Base-by-base conservation (phyloP, 1,140 invertebrate genomes). In the Hylyphantes graminicola region DNA sequence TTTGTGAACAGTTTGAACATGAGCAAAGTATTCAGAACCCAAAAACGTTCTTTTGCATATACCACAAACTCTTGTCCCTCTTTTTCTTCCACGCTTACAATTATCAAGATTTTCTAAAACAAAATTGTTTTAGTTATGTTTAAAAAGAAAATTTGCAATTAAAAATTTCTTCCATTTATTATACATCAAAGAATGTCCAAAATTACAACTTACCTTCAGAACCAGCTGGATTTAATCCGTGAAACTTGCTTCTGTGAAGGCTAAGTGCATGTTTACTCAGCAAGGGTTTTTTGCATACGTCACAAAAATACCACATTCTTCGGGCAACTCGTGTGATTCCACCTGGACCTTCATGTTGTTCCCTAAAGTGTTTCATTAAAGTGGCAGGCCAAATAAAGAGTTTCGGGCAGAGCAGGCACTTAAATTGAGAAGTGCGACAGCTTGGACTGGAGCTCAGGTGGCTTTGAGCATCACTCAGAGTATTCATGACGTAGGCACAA, bases 311-410 rank as follows among this genome's bases (percentile, higher is more conserved):
- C 83, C 83, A 85, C n/a, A 78, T 35, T 61, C 73, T 50, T 53
- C 72, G 63, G 10, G 83, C 73, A n/a, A 80, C 77, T 80, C 77
- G 50, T 48, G 77, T 64, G 17, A 51, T 79, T 9, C 70, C 70
- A 55, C 50, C 70, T 50, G 70, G 70, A 53, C 80, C 72, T 72
- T 76, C 50, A 63, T 74, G 67, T 54, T 85, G 83, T 64, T 85
- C 74, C 19, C 57, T 59, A 53, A 85, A 72, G 53, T 85, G 83
- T 57, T 85, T 85, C 15, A 72, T 57, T 50, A 85, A 61, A 68
- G 83, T 85, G 10, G 73, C 83, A 12, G 83, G 83, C 83, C 83
- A 85, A 61, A 85, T 85, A 35, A 85, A 85, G 21, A 75, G 17
- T 68, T 85, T 85, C 8, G 83, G 83, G 35, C 83, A 85, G 9